These are phyloP conservation scores for Sebastes goodei DNA, from an alignment of 2,797 vertebrate species.

Conservation along the genomic window DNA sequence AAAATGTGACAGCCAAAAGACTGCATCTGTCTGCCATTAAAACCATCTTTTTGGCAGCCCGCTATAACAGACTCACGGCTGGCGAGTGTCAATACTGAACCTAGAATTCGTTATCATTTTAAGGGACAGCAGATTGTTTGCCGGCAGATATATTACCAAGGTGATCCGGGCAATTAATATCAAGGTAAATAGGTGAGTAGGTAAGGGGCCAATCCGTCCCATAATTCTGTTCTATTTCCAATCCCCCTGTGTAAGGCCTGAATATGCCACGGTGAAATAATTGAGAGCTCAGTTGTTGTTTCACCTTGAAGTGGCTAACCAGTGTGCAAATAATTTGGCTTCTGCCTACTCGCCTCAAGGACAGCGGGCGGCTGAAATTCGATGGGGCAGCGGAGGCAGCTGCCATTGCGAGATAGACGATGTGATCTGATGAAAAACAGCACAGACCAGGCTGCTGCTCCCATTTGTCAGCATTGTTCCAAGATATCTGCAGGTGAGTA, in stretches of 20 bases:
- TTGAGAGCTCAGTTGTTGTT: slow-evolving; percentile 74
- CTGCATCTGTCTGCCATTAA: slow-evolving; percentile 67
- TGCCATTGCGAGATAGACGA: slow-evolving; percentile 64
- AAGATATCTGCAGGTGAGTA: slow-evolving; percentile 65
- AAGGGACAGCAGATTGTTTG: slow-evolving; percentile 22
- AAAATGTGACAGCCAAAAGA: slow-evolving; percentile 57
- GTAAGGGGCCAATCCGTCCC: slow-evolving; percentile 29
- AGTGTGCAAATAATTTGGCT: slow-evolving; percentile 74
- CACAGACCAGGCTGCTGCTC: slow-evolving; percentile 43
- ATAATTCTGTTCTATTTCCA: slow-evolving; percentile 56
- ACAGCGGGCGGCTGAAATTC: slow-evolving; percentile 60
- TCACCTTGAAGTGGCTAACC: slow-evolving; percentile 78
- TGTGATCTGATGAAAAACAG: slow-evolving; percentile 67
- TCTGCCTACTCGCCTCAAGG: slow-evolving; percentile 70
- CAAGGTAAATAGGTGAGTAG: slow-evolving; percentile 58
- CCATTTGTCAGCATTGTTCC: slow-evolving; percentile 76
- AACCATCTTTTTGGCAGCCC: slow-evolving; percentile 55
- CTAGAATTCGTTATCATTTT: slow-evolving; percentile 27
- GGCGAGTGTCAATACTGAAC: slow-evolving; percentile 13
- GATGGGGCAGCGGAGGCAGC: slow-evolving; percentile 66
- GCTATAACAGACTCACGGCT: slow-evolving; percentile 26
- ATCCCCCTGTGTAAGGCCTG: slow-evolving; percentile 53
- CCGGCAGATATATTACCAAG: slow-evolving; percentile 40
- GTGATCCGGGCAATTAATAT: slow-evolving; percentile 61
- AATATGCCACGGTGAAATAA: slow-evolving; percentile 73